Conservation (phyloP, 2,797 vertebrate species). For the Pseudochaenichthys georgianus region DNA sequence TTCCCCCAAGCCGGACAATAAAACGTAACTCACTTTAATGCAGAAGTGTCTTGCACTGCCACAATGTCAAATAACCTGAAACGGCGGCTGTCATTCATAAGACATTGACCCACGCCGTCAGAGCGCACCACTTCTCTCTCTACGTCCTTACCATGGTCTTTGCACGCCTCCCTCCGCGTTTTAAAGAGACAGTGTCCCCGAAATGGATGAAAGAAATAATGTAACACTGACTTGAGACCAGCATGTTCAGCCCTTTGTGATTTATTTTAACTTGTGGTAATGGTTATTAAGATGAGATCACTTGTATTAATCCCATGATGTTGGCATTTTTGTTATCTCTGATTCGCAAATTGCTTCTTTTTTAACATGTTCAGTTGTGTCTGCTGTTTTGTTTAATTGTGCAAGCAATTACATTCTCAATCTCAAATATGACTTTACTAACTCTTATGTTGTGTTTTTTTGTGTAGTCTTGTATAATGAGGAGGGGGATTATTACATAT, state of each 20-base stretch:
- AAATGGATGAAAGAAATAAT: rapidly evolving
- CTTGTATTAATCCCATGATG: too few species aligned
- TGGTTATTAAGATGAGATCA: too few species aligned
- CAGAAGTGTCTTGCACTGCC: slow-evolving; percentile 28
- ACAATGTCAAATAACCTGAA: slow-evolving; percentile 70
- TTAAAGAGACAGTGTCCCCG: slow-evolving; percentile 75
- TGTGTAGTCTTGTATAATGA: not conserved
- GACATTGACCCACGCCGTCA: slow-evolving; percentile 47
- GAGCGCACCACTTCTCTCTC: slow-evolving; percentile 18
- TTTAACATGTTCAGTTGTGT: too few species aligned
- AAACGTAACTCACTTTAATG: slow-evolving; percentile 21
- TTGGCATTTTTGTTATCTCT: too few species aligned
- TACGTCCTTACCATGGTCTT: slow-evolving; percentile 36
- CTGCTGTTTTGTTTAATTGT: too few species aligned
- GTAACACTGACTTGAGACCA: not conserved
- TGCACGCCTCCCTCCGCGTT: slow-evolving; percentile 63
- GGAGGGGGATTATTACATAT: too few species aligned
- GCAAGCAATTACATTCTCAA: too few species aligned
- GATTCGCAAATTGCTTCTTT: too few species aligned
- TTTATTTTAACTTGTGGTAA: too few species aligned
- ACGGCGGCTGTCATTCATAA: slow-evolving; percentile 57
- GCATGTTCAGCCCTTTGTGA: too few species aligned
- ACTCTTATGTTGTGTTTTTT: too few species aligned
- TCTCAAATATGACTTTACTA: too few species aligned
- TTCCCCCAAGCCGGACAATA: not conserved